Evolutionary conservation across 2,797 vertebrate species (phyloP).

Genomic region (Moxostoma hubbsi): DNA sequence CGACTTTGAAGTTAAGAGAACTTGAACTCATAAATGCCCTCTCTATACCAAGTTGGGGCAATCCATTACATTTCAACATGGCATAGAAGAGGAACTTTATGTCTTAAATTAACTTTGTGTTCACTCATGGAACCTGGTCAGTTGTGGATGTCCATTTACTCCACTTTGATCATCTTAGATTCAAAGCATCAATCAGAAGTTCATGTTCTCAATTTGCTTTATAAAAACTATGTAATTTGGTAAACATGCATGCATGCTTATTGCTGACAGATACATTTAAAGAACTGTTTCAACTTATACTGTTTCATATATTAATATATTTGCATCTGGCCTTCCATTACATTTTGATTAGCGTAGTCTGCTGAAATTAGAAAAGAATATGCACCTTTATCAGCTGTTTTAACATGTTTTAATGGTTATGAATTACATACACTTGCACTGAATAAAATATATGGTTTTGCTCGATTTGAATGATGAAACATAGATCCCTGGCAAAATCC

Average conservation of each 20-base stretch:
- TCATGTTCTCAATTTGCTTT: conserved; percentile 48
- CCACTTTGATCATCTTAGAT: conserved; percentile 50
- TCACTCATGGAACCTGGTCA: neutral
- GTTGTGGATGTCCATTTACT: neutral
- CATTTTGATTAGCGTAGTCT: too few relatives aligned
- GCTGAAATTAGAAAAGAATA: too few relatives aligned
- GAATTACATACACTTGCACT: neutral
- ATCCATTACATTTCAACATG: too few relatives aligned
- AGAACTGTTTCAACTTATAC: conserved; percentile 43
- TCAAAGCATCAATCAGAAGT: conserved; percentile 48
- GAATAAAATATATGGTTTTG: conserved; percentile 58
- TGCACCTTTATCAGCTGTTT: neutral
- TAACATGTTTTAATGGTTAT: neutral
- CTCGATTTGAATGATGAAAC: conserved; percentile 70
- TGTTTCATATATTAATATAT: too few relatives aligned
- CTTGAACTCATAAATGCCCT: too few relatives aligned
- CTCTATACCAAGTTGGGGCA: too few relatives aligned
- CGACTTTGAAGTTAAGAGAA: too few relatives aligned
- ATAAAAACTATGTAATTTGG: conserved; percentile 50
- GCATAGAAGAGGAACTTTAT: too few relatives aligned
- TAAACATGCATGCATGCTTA: conserved; percentile 47
- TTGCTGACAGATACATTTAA: conserved; percentile 46
- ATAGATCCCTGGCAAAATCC: conserved; percentile 65
- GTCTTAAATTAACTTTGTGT: too few relatives aligned
- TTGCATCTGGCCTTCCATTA: too few relatives aligned